Conservation (phyloP, 2,113 vertebrate genomes). For the Gadus chalcogrammus region DNA sequence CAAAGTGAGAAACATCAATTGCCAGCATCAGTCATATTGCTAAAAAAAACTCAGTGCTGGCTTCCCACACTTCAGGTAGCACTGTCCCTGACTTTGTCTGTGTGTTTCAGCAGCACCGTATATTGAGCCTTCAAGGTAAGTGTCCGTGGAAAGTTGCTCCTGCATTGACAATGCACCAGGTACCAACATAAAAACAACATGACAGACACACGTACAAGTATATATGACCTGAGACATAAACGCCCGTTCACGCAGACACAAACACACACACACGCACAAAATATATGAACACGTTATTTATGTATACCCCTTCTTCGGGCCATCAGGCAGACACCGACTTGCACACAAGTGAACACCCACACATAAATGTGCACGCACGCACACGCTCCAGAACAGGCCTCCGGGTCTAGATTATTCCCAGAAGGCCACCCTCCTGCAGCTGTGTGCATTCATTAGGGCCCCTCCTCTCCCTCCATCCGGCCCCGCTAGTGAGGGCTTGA, state of each 20-base stretch:
- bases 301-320: no score
- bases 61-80: background rate
- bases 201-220: background rate
- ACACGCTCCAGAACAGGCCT: slow-evolving; percentile 36
- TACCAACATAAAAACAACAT: no score
- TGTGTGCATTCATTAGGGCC: slow-evolving; percentile 67
- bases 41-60: background rate
- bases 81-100: background rate
- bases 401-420: slow-evolving; percentile 40
- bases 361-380: no score
- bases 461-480: slow-evolving; percentile 56
- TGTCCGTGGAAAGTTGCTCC: background rate
- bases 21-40: slow-evolving; percentile 2
- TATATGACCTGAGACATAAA: background rate
- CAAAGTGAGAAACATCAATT: slow-evolving; percentile 29
- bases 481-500: slow-evolving; percentile 45
- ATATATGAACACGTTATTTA: no score
- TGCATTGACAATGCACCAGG: no score
- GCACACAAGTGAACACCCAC: no score
- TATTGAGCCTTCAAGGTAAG: slow-evolving; percentile 12
- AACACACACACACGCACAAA: background rate
- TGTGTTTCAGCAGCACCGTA: background rate
- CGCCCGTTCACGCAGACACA: background rate
- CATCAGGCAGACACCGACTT: no score
- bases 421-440: slow-evolving; percentile 48